Evolutionary conservation across 2,888 invertebrate genomes (phyloP).

Genomic region (Drosophila parthenogenetica): DNA sequence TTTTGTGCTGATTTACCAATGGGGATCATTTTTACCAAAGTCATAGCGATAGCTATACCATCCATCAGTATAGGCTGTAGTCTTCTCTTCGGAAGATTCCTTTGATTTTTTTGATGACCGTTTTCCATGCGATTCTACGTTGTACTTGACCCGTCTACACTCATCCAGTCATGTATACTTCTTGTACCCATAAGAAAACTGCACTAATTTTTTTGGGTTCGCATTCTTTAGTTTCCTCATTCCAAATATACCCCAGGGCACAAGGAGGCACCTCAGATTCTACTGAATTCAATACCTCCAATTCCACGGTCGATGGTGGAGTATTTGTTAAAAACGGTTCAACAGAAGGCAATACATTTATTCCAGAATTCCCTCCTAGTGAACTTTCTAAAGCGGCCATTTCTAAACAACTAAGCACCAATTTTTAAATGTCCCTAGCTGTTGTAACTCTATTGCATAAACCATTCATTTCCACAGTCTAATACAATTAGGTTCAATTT

Average conservation of each 20-base stretch:
- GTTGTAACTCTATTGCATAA: not conserved
- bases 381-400: not conserved
- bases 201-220: not conserved
- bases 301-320: not conserved
- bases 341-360: not conserved
- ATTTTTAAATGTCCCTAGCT: not conserved
- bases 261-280: slow-evolving; percentile 6
- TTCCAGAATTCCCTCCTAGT: not conserved
- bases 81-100: not conserved
- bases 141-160: slow-evolving; percentile 20
- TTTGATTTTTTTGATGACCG: no score
- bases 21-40: slow-evolving; percentile 15
- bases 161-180: slow-evolving; percentile 16
- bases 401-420: not conserved
- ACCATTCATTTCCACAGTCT: not conserved
- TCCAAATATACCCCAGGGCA: slow-evolving; percentile 15
- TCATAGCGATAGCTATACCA: slow-evolving; percentile 35
- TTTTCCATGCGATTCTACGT: not conserved
- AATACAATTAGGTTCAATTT: not conserved
- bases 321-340: not conserved
- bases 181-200: slow-evolving; percentile 14
- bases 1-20: not conserved
- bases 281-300: not conserved
- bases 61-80: not conserved
- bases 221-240: not conserved